Conservation (phyloP, 2,113 vertebrate genomes). For the Ellobius talpinus region DNA sequence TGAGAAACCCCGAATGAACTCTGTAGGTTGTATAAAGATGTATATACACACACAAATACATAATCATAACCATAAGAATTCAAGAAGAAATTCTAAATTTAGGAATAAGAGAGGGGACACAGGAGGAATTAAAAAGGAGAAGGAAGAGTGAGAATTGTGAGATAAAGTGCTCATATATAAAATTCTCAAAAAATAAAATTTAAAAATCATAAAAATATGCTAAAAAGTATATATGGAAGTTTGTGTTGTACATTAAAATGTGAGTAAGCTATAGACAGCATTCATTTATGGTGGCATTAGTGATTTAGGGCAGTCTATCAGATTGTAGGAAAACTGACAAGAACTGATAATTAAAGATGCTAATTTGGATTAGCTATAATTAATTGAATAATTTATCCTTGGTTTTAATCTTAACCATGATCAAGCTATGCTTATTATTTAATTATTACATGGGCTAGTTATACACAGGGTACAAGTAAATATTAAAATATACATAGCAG, state of each 20-base stretch:
- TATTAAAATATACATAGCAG: constrained; percentile 1
- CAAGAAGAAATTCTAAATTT: background rate
- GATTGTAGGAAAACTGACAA: constrained; percentile 66
- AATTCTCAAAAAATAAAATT: background rate
- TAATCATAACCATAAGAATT: background rate
- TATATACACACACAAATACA: background rate
- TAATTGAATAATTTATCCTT: constrained; percentile 78
- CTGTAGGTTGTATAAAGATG: background rate
- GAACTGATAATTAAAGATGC: constrained; percentile 72
- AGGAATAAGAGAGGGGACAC: background rate
- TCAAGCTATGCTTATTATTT: constrained; percentile 71
- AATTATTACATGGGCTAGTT: constrained; percentile 64
- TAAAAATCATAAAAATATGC: background rate
- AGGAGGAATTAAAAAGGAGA: background rate
- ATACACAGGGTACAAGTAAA: constrained; percentile 67
- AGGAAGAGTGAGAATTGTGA: background rate
- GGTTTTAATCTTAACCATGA: constrained; percentile 73
- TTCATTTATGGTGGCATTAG: background rate
- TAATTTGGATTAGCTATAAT: constrained; percentile 77
- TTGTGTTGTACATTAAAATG: background rate
- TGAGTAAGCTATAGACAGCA: background rate
- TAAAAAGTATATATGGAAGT: background rate
- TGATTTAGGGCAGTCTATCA: constrained; percentile 59
- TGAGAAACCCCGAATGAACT: too few species aligned
- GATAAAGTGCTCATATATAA: background rate